phyloP scores from a whole-genome alignment of 2,888 invertebrate species.

The Scelioninae gen. 2 region DNA sequence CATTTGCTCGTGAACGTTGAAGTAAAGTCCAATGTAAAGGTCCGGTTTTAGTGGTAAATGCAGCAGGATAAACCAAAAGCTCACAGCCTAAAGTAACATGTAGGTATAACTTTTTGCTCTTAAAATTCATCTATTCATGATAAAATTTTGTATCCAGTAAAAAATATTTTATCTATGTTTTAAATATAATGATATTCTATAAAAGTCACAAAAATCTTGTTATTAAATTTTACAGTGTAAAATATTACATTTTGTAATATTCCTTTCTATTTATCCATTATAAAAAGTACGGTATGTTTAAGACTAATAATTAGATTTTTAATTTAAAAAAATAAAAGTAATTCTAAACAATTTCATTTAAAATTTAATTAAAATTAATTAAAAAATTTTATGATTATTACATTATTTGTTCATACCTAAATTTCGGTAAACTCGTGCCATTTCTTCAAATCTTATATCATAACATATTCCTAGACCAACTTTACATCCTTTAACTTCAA shows the following conservation, averaged over 20 bases:
- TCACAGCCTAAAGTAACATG: constrained; percentile 84
- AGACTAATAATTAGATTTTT: too few species aligned
- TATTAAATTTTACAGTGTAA: too few species aligned
- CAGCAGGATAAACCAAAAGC: constrained; percentile 92
- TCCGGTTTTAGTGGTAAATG: constrained; percentile 97
- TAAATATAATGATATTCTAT: too few species aligned
- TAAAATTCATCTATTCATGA: too few species aligned
- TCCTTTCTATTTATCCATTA: too few species aligned
- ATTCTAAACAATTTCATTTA: constrained; percentile 4
- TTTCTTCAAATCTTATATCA: constrained; percentile 93
- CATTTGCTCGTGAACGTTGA: constrained; percentile 87
- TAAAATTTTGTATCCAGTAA: too few species aligned
- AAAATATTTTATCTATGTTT: too few species aligned
- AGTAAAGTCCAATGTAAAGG: constrained; percentile 95
- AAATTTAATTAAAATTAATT: background rate
- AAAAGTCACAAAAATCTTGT: too few species aligned
- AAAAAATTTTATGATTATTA: background rate
- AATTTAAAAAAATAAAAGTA: constrained; percentile 14
- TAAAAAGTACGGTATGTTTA: too few species aligned
- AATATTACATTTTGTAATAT: too few species aligned
- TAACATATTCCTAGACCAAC: constrained; percentile 96
- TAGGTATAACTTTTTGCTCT: too few species aligned
- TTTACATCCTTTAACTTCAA: constrained; percentile 83
- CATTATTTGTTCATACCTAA: constrained; percentile 72
- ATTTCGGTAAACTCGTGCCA: constrained; percentile 85